Percentiles rank a stretch among this genome's conserved stretches.
Conservation (phyloP, 2,888 invertebrate species). For the Pristionchus arcanus region DNA sequence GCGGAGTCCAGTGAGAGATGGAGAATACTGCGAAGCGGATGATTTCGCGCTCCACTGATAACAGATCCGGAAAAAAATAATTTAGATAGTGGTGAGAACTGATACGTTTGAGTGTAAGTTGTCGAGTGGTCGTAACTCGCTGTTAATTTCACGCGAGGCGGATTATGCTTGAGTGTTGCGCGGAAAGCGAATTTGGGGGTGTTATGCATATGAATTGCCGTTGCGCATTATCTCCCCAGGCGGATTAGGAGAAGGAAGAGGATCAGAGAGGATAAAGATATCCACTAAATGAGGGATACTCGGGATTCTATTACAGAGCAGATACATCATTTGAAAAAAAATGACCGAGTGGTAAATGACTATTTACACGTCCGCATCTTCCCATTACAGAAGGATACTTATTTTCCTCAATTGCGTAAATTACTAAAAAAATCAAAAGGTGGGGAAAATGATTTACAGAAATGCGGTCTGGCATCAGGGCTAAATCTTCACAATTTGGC, state of each 20-base stretch:
- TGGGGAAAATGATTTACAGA: no score
- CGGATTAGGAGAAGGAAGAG: slow-evolving; percentile 9
- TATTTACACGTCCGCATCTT: no score
- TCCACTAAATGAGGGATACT: not conserved
- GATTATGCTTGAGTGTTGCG: not conserved
- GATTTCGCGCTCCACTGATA: not conserved
- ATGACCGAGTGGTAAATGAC: no score
- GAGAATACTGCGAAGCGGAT: not conserved
- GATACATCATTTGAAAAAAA: not conserved
- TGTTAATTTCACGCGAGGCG: not conserved
- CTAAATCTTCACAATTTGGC: no score
- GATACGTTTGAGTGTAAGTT: not conserved
- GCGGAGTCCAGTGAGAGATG: not conserved
- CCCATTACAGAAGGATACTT: no score
- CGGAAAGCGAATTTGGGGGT: not conserved
- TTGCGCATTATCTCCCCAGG: slow-evolving; percentile 9
- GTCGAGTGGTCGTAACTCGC: not conserved
- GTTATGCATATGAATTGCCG: slow-evolving; percentile 22
- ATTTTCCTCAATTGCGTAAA: no score
- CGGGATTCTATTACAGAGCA: not conserved
- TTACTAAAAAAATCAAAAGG: no score
- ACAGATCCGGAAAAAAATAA: not conserved
- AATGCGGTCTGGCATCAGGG: no score
- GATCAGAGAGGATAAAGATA: not conserved
- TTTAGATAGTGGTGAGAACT: not conserved